Evolutionary conservation across 30 jellyfish, hydroid and myxozoan genomes (phyloP), one percentile per base, ranked within the genome.

Genomic region (Hydractinia symbiolongicarpus): DNA sequence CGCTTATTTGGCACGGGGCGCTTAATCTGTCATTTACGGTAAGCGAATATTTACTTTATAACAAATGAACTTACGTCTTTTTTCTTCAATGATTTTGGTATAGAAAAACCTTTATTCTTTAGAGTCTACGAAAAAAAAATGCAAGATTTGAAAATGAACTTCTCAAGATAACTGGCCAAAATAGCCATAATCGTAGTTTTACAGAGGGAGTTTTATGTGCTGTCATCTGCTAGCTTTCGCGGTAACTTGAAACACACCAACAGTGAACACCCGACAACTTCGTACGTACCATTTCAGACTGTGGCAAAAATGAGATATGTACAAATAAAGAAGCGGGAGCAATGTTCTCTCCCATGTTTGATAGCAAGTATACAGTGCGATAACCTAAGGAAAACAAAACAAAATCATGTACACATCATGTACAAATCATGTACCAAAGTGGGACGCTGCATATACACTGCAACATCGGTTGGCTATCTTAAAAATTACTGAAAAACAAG

Each of bases 281-380:
- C 53, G 15, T 60, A 19, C 97, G 70, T 78, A 88, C 99, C 91
- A 88, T 51, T 72, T 94, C 99, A 62, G 82, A 78, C 53, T 92
- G 73, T 72, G 77, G 88, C 19, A 92, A 66, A 19, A 86, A 51
- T 8, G 95, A 61, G 15, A 94, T 87, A 56, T 94, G 96, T 9
- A 94, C 96, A 67, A 94, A 88, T 20, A 94, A 67, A 15, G 99
- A 94, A 1, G 99, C 96, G 1, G 96, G 96, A 5, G 95, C 83
- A 9, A 94, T 62, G 52, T 67, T 53, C 20, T 87, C 96, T 20
- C 99, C 99, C 67, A 62, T 81, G 54, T 77, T 75, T 54, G 94
- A 84, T 56, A 81, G 73, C 72, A 94, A 72, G 66, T 88, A 88
- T 0, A 94, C 99, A 79, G 89, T 94, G 58, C 99, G 83, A 75